Percentiles rank a stretch among this genome's conserved stretches.
phyloP scores from a whole-genome alignment of 2,113 vertebrate genomes.

The Alosa alosa region DNA sequence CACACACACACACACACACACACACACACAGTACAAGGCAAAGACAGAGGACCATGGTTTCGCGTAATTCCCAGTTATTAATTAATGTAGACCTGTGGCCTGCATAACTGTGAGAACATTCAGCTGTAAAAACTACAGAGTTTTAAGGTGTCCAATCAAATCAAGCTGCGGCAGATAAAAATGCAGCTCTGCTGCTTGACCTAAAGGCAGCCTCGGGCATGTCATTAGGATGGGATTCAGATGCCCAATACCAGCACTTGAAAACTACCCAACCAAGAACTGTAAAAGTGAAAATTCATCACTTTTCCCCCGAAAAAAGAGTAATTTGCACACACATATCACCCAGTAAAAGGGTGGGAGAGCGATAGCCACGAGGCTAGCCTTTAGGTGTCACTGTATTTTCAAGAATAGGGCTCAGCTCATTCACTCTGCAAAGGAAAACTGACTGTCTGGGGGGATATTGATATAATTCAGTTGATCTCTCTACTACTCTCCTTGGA shows the following conservation, averaged over 20 bases:
- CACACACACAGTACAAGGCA: background rate
- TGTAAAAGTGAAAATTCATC: conserved; percentile 94
- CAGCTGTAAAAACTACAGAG: conserved; percentile 34
- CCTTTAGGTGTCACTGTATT: conserved; percentile 99
- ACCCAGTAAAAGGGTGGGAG: conserved; percentile 83
- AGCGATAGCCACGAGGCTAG: conserved; percentile 69
- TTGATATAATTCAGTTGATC: background rate
- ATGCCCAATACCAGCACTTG: conserved; percentile 86
- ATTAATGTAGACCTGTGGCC: background rate
- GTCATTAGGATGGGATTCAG: conserved; percentile 96
- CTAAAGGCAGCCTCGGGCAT: conserved; percentile 91
- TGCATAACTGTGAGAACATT: conserved; percentile 4
- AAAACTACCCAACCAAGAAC: conserved; percentile 83
- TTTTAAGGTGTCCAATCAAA: conserved; percentile 64
- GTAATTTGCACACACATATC: background rate
- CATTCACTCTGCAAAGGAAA: background rate
- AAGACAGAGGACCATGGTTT: background rate
- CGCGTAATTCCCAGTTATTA: background rate
- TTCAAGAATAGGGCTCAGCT: conserved; percentile 80
- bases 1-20: background rate
- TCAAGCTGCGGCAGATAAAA: conserved; percentile 86
- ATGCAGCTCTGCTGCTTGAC: conserved; percentile 88
- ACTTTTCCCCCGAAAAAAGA: conserved; percentile 74
- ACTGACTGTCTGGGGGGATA: background rate
- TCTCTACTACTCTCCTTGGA: background rate